Percentiles rank a stretch among this genome's conserved stretches.
phyloP scores from a whole-genome alignment of 1,140 invertebrate genomes.

The Gryllus bimaculatus region DNA sequence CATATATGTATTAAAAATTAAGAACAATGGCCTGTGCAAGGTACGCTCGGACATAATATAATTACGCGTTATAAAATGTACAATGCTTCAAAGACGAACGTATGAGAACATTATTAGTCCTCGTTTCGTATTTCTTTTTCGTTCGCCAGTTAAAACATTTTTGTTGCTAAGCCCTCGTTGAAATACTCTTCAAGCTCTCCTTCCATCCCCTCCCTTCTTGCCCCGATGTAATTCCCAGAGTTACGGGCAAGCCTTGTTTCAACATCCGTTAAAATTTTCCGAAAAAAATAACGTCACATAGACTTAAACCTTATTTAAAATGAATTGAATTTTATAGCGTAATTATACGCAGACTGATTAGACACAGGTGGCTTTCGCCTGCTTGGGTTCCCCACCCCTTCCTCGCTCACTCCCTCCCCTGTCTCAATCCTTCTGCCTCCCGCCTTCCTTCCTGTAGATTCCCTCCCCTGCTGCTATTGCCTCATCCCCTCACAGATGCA shows the following conservation, averaged over 20 bases:
- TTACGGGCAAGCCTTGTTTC: background rate
- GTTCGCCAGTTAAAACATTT: background rate
- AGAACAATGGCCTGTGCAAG: background rate
- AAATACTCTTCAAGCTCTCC: background rate
- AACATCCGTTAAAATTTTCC: background rate
- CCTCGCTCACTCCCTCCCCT: background rate
- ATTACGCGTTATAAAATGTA: background rate
- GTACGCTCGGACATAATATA: background rate
- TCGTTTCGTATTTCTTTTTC: background rate
- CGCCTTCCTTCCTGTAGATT: background rate
- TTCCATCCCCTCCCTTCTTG: background rate
- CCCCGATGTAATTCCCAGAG: background rate
- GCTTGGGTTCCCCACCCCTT: background rate
- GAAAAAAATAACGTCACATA: conserved; percentile 5
- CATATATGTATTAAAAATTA: conserved; percentile 3
- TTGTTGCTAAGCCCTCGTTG: background rate
- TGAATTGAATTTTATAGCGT: conserved; percentile 5
- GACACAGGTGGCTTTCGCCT: background rate
- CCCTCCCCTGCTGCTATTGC: background rate
- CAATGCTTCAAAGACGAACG: background rate
- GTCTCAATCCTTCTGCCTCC: background rate
- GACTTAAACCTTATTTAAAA: conserved; percentile 6
- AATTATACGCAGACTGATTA: conserved; percentile 1
- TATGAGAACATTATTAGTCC: background rate
- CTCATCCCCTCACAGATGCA: background rate